These are phyloP conservation scores for Oryzias woworae DNA, from an alignment of 2,113 vertebrate genomes.

Conservation along the genomic window DNA sequence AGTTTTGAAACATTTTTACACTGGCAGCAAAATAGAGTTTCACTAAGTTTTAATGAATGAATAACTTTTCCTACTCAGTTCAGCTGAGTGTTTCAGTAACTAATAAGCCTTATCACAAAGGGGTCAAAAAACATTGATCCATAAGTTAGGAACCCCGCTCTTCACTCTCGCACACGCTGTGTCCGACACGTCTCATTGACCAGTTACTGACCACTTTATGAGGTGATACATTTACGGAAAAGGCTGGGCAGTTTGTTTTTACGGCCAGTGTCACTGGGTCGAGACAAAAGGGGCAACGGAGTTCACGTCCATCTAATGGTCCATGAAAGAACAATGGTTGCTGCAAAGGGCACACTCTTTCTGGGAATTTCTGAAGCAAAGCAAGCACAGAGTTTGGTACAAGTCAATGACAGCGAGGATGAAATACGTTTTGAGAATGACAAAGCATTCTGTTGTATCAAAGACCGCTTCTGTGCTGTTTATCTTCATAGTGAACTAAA, in stretches of 20 bases:
- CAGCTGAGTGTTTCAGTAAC: not conserved
- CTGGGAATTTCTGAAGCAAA: conserved; percentile 16
- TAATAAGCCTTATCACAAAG: conserved; percentile 10
- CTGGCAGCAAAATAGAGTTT: too few relatives aligned
- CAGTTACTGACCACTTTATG: conserved; percentile 75
- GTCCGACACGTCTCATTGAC: conserved; percentile 67
- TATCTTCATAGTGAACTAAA: too few relatives aligned
- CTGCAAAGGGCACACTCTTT: conserved; percentile 53
- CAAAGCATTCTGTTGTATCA: conserved; percentile 1
- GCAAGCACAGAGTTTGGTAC: conserved; percentile 1
- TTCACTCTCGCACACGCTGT: conserved; percentile 21
- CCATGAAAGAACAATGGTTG: conserved; percentile 73
- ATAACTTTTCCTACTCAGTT: not conserved
- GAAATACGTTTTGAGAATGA: conserved; percentile 18
- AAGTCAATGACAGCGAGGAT: conserved; percentile 8
- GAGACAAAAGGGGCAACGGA: conserved; percentile 74
- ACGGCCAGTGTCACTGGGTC: conserved; percentile 73
- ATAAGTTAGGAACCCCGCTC: conserved; percentile 12
- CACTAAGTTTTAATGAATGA: not conserved
- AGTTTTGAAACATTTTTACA: too few relatives aligned
- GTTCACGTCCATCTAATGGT: conserved; percentile 83
- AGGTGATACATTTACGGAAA: conserved; percentile 81
- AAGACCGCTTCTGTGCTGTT: not conserved
- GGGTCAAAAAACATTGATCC: conserved; percentile 8
- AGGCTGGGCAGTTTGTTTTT: conserved; percentile 77